phyloP scores from a whole-genome alignment of 2,113 vertebrate species.

The Atherinomorus stipes region DNA sequence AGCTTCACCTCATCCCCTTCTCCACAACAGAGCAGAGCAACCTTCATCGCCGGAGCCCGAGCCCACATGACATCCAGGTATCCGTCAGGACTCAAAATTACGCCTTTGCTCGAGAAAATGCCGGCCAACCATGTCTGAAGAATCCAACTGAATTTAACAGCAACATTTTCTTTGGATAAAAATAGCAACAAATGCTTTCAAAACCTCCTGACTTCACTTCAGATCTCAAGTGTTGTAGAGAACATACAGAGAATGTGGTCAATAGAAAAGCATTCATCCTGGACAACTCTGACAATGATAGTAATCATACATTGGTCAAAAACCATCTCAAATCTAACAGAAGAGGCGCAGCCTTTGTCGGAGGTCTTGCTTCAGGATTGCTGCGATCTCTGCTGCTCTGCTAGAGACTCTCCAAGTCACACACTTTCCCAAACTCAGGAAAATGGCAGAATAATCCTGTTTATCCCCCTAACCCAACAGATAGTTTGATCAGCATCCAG shows the following conservation, averaged over 20 bases:
- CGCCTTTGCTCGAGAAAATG: background rate
- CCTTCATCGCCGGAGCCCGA: background rate
- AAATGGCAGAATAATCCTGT: too few species aligned
- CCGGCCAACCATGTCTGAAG: background rate
- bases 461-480: too few species aligned
- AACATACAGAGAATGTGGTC: background rate
- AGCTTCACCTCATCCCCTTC: slow-evolving; percentile 35
- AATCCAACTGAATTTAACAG: background rate
- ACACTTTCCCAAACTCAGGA: too few species aligned
- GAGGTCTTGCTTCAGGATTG: too few species aligned
- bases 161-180: background rate
- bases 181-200: background rate
- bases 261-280: background rate
- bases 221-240: background rate
- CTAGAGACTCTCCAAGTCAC: too few species aligned
- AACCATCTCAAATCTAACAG: background rate
- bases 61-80: slow-evolving; percentile 7
- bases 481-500: too few species aligned
- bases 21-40: background rate
- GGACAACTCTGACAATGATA: background rate
- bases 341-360: too few species aligned
- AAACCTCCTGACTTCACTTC: background rate
- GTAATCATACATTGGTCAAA: background rate
- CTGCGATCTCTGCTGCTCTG: too few species aligned
- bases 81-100: background rate